phyloP scores from a whole-genome alignment of 2,113 vertebrate species.

The Mesoclemmys tuberculata region DNA sequence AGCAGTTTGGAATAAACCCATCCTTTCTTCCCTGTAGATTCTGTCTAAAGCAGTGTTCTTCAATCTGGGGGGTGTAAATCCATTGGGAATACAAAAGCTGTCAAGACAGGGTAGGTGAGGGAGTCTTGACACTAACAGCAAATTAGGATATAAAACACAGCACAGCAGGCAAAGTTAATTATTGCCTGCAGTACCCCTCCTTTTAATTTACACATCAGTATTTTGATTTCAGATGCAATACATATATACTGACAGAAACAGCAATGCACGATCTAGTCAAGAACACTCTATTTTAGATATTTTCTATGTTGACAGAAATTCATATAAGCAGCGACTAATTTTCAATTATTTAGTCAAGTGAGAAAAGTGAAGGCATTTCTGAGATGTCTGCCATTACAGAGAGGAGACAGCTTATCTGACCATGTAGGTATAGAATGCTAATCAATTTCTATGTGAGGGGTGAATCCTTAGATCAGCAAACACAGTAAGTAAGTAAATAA shows the following conservation, averaged over 20 bases:
- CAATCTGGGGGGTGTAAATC: background rate
- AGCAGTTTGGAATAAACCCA: background rate
- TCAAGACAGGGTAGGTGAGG: background rate
- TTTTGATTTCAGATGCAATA: fast-evolving
- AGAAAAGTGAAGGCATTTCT: constrained; percentile 60
- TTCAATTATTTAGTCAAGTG: constrained; percentile 25
- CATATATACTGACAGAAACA: background rate
- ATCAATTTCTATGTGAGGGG: background rate
- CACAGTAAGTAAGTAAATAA: too few species aligned
- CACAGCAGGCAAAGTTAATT: background rate
- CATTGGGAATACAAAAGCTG: background rate
- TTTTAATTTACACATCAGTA: constrained; percentile 14
- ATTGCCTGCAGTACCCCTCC: background rate
- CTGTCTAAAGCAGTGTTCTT: background rate
- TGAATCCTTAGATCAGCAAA: background rate
- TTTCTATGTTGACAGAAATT: background rate
- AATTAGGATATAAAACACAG: too few species aligned
- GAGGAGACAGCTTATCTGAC: background rate
- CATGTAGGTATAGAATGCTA: background rate
- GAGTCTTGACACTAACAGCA: background rate
- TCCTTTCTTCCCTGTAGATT: background rate
- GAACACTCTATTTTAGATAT: too few species aligned
- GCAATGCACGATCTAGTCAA: background rate
- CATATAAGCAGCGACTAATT: constrained; percentile 34
- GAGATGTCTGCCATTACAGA: constrained; percentile 38